phyloP scores from a whole-genome alignment of 2,888 invertebrate species.

The Dasysyrphus tricinctus region DNA sequence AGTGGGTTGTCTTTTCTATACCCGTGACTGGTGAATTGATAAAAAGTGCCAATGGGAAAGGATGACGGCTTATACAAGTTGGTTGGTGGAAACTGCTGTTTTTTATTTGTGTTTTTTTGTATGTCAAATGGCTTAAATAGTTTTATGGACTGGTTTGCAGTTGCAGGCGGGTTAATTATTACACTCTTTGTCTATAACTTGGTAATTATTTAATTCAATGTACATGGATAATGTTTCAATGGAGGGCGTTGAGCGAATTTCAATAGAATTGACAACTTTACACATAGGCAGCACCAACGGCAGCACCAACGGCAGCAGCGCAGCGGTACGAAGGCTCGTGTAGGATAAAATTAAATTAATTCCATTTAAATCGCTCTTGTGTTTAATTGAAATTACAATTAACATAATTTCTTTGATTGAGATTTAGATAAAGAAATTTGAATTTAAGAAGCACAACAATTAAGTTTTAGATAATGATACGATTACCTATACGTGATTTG shows the following conservation, averaged over 20 bases:
- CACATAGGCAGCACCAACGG: not conserved
- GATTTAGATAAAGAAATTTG: conserved; percentile 30
- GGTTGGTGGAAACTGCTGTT: conserved; percentile 13
- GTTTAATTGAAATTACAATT: conserved; percentile 65
- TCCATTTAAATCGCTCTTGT: conserved; percentile 50
- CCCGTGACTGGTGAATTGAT: conserved; percentile 4
- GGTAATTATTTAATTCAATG: conserved; percentile 4
- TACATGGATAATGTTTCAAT: conserved; percentile 1
- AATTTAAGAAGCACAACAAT: not conserved
- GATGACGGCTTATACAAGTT: conserved; percentile 32
- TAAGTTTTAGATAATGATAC: conserved; percentile 1
- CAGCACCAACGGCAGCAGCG: not conserved
- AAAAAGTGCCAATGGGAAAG: conserved; percentile 49
- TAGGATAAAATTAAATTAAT: conserved; percentile 31
- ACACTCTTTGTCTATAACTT: conserved; percentile 26
- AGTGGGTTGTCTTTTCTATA: conserved; percentile 5
- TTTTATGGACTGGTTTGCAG: conserved; percentile 56
- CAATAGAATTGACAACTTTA: conserved; percentile 41
- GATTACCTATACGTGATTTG: too few relatives aligned
- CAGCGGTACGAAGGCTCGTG: not conserved
- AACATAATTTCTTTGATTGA: conserved; percentile 61
- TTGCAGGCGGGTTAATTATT: conserved; percentile 57
- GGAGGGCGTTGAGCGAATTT: conserved; percentile 59
- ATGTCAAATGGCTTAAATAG: conserved; percentile 51
- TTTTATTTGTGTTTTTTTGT: not conserved